These are phyloP conservation scores for Sigmodon hispidus DNA, from an alignment of 2,113 vertebrate genomes.

Conservation along the genomic window DNA sequence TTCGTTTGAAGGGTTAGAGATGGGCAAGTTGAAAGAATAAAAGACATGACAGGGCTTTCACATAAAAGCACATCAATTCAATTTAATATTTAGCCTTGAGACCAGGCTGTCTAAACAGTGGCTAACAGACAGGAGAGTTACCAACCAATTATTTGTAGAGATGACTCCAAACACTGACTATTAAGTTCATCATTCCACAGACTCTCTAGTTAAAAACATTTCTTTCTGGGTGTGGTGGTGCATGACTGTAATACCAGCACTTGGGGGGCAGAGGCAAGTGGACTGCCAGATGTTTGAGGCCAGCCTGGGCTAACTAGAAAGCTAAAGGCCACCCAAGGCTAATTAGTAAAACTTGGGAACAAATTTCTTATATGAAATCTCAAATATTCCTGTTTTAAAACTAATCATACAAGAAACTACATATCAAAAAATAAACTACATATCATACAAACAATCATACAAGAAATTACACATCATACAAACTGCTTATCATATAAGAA, in stretches of 20 bases:
- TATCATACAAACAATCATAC: not conserved
- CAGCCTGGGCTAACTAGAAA: not conserved
- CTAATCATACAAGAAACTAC: not conserved
- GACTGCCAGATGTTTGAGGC: not conserved
- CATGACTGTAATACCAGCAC: not conserved
- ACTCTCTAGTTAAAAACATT: conserved; percentile 43
- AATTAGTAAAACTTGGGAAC: not conserved
- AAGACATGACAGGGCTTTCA: not conserved
- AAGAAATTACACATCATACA: no score
- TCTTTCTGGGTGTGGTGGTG: not conserved
- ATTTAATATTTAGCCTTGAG: not conserved
- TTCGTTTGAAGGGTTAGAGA: conserved; percentile 37
- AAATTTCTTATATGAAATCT: not conserved
- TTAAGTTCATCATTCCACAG: conserved; percentile 27
- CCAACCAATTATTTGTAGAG: not conserved
- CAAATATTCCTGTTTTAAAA: conserved; percentile 30
- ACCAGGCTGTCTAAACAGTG: not conserved
- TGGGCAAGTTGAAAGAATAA: not conserved
- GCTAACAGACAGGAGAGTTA: not conserved
- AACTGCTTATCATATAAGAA: no score
- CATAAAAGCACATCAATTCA: conserved; percentile 26
- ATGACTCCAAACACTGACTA: conserved; percentile 39
- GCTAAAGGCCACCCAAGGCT: not conserved
- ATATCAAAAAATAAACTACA: no score
- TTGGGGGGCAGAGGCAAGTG: not conserved